A percentile compares a stretch with the other conserved stretches of the same genome.
phyloP scores from a whole-genome alignment of 23 tunicate genomes.

The Aplidium turbinatum region DNA sequence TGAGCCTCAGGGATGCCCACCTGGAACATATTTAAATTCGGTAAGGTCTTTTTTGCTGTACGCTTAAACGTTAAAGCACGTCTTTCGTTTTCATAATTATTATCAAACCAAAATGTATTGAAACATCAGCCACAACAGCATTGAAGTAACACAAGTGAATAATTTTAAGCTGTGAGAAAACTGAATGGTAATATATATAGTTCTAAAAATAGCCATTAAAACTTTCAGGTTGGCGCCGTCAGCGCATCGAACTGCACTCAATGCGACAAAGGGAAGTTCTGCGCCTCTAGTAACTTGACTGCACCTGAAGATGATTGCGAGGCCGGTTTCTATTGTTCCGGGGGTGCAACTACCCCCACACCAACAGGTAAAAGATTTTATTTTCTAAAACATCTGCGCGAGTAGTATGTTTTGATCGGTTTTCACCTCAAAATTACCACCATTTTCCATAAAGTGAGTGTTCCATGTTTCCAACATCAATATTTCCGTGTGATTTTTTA shows the following conservation, averaged over 20 bases:
- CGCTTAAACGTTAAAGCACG: no score
- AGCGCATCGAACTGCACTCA: conserved; percentile 38
- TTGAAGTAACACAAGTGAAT: no score
- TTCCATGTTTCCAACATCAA: neutral
- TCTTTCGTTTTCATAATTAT: no score
- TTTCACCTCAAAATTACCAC: no score
- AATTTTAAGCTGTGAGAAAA: no score
- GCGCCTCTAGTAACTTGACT: conserved; percentile 36
- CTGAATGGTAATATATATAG: no score
- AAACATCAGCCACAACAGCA: no score
- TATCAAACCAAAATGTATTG: no score
- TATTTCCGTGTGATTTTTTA: neutral
- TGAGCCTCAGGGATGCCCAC: conserved; percentile 53
- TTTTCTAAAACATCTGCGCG: no score
- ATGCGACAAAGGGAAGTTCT: conserved; percentile 72
- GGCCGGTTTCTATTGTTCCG: conserved; percentile 82
- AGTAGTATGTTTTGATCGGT: no score
- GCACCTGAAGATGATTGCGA: conserved; percentile 56
- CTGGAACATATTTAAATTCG: conserved; percentile 60
- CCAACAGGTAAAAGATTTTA: conserved; percentile 49
- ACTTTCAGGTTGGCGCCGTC: conserved; percentile 36
- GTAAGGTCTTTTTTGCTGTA: conserved; percentile 14
- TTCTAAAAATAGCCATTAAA: neutral
- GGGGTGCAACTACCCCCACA: conserved; percentile 51
- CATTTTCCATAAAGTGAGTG: no score